These are phyloP conservation scores for Hipposideros larvatus DNA, from an alignment of 2,797 vertebrate species.

Conservation along the genomic window DNA sequence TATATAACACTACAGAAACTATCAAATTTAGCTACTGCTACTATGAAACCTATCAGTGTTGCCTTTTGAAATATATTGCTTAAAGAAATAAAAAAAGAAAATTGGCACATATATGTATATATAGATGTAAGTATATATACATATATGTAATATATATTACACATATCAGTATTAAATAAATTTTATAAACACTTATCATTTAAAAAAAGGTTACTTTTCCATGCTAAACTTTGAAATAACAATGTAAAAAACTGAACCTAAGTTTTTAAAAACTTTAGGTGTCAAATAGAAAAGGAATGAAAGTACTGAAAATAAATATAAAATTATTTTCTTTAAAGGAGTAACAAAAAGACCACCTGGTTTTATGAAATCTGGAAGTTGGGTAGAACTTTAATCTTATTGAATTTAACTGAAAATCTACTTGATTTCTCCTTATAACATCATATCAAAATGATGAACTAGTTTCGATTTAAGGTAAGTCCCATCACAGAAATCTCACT, in stretches of 20 bases:
- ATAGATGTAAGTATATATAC: background rate
- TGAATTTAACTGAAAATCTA: slow-evolving; percentile 1
- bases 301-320: background rate
- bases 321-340: background rate
- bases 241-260: background rate
- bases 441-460: background rate
- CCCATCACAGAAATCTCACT: background rate
- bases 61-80: background rate
- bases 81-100: background rate
- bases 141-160: background rate
- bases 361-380: slow-evolving; percentile 14
- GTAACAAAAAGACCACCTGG: background rate
- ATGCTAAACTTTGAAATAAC: background rate
- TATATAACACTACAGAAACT: background rate
- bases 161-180: background rate
- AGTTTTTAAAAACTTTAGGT: background rate
- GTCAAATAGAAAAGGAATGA: background rate
- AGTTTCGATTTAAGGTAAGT: background rate
- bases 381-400: background rate
- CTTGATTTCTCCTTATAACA: background rate
- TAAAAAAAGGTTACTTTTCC: background rate
- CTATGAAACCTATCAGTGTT: background rate
- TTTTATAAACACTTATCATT: background rate
- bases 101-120: background rate
- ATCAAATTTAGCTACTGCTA: background rate